phyloP scores from a whole-genome alignment of 2,797 vertebrate genomes.

The Micropoecilia bifurca region DNA sequence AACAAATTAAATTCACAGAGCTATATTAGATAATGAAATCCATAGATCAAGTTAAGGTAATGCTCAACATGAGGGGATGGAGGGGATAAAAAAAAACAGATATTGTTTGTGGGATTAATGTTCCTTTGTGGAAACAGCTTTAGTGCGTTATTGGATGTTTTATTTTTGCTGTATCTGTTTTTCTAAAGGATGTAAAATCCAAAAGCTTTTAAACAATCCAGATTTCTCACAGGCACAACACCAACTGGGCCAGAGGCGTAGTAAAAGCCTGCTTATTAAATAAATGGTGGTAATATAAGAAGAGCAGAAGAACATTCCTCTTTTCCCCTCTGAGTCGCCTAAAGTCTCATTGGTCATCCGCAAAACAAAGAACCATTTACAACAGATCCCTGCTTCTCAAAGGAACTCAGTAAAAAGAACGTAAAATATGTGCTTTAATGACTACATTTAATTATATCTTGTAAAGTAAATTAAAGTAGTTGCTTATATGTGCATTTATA shows the following conservation, averaged over 20 bases:
- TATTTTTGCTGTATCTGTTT: conserved; percentile 28
- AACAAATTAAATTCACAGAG: conserved; percentile 68
- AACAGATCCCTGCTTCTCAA: conserved; percentile 2
- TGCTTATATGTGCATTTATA: conserved; percentile 15
- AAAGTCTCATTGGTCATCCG: conserved; percentile 21
- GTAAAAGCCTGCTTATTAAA: conserved; percentile 17
- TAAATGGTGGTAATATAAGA: conserved; percentile 10
- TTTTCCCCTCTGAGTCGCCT: background rate
- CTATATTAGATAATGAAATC: conserved; percentile 78
- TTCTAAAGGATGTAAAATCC: conserved; percentile 12
- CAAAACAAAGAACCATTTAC: conserved; percentile 9
- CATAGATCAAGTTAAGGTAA: conserved; percentile 74
- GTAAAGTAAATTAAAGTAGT: conserved; percentile 10
- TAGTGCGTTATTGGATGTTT: conserved; percentile 48
- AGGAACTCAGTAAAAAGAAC: background rate
- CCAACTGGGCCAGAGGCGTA: background rate
- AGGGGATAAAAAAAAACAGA: conserved; percentile 32
- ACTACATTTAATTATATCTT: conserved; percentile 15
- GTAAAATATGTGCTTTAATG: background rate
- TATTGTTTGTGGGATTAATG: conserved; percentile 64
- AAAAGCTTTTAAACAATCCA: conserved; percentile 12
- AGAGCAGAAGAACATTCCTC: conserved; percentile 7
- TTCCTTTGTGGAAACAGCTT: conserved; percentile 49
- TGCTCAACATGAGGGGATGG: conserved; percentile 35
- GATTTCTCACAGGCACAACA: conserved; percentile 11